These are phyloP conservation scores for Pseudomyrmex gracilis DNA, from an alignment of 1,140 invertebrate genomes.

Conservation along the genomic window DNA sequence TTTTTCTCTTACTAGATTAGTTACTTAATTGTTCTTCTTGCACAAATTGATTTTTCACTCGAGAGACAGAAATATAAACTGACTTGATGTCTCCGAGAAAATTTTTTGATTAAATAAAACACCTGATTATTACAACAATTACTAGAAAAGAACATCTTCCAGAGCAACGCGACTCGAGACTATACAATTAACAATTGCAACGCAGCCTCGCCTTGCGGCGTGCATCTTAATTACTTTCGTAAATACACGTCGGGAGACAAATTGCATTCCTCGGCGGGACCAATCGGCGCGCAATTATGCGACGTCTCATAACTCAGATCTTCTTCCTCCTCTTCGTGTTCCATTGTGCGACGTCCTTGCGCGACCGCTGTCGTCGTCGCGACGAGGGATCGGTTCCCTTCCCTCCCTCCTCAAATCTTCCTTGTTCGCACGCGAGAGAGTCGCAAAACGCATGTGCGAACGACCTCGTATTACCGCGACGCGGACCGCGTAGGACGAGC, in stretches of 20 bases:
- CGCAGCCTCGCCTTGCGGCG: slow-evolving; percentile 29
- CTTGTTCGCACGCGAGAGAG: slow-evolving; percentile 71
- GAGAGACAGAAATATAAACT: not conserved
- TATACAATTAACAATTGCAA: slow-evolving; percentile 30
- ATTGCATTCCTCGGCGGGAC: slow-evolving; percentile 62
- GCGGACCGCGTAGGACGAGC: slow-evolving; percentile 75
- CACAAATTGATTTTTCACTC: too few relatives aligned
- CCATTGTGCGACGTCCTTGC: slow-evolving; percentile 65
- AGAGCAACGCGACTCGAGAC: slow-evolving; percentile 8
- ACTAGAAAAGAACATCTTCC: not conserved
- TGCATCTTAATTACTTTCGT: slow-evolving; percentile 60
- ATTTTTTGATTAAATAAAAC: slow-evolving; percentile 48
- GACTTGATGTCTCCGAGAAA: not conserved
- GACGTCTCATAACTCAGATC: slow-evolving; percentile 71
- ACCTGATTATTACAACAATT: not conserved
- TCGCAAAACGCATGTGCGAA: slow-evolving; percentile 70
- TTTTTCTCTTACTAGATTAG: not conserved
- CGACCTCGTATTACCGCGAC: slow-evolving; percentile 73
- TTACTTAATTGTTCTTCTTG: not conserved
- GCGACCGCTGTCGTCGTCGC: slow-evolving; percentile 23
- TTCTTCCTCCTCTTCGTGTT: slow-evolving; percentile 62
- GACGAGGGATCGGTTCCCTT: not conserved
- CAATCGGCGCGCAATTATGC: slow-evolving; percentile 70
- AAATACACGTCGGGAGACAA: slow-evolving; percentile 47
- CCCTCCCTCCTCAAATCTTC: slow-evolving; percentile 9